phyloP scores from a whole-genome alignment of 2,888 invertebrate species.

The Phanerotoma sp. region DNA sequence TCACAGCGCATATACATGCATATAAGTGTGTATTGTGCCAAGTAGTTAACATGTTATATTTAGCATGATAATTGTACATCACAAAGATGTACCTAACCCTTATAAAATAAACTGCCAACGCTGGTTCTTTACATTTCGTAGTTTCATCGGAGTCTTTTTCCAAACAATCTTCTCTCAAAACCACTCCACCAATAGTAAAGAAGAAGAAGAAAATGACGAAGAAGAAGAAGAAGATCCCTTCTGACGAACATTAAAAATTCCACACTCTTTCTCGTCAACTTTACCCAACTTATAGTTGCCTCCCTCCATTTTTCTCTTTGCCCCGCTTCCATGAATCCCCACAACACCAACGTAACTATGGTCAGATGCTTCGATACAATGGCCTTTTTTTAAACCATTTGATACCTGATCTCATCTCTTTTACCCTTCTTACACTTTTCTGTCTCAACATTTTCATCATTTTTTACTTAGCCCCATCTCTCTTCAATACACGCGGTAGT shows the following conservation, averaged over 20 bases:
- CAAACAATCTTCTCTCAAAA: too few species aligned
- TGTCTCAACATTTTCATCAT: slow-evolving; percentile 6
- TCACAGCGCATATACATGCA: too few species aligned
- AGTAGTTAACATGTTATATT: slow-evolving; percentile 66
- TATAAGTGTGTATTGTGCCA: slow-evolving; percentile 61
- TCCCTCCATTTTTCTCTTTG: slow-evolving; percentile 8
- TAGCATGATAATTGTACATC: slow-evolving; percentile 57
- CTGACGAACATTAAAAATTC: slow-evolving; percentile 27
- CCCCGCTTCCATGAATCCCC: slow-evolving; percentile 8
- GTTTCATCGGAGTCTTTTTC: too few species aligned
- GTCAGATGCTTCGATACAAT: slow-evolving; percentile 58
- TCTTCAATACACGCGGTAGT: too few species aligned
- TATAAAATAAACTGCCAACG: slow-evolving; percentile 54
- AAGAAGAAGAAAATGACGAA: too few species aligned
- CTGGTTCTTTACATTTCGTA: too few species aligned
- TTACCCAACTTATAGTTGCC: slow-evolving; percentile 22
- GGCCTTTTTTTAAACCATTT: slow-evolving; percentile 44
- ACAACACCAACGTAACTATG: slow-evolving; percentile 45
- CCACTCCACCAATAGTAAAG: too few species aligned
- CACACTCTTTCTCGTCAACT: slow-evolving; percentile 23
- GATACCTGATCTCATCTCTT: slow-evolving; percentile 55
- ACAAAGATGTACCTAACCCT: slow-evolving; percentile 55
- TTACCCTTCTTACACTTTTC: slow-evolving; percentile 8
- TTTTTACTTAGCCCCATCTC: too few species aligned
- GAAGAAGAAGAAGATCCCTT: too few species aligned